Evolutionary conservation across 2,113 vertebrate species (phyloP), one percentile per base, ranked within the genome.

Genomic region (Peromyscus californicus): DNA sequence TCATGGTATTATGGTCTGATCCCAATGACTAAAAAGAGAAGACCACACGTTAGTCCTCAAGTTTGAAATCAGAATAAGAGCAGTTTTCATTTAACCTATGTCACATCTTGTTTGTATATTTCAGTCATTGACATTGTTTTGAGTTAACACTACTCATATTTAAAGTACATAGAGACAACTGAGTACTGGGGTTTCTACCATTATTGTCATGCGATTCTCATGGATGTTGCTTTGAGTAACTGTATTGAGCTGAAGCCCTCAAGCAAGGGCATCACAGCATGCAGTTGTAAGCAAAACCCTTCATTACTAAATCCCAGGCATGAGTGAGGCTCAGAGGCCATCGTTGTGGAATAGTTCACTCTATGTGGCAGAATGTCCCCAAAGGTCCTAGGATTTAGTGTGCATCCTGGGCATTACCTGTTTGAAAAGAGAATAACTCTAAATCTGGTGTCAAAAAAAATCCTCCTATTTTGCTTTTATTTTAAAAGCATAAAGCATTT

Each of bases 401-500:
- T 70, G 48, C 19, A 22, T 33, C 15, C 39, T 8, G 16, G 39
- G 39, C 16, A 29, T 76, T 63, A 92, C 22, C 74, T 76, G 0
- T 85, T 57, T 88, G 22, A 79, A 96, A 57, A 24, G 3, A 92
- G 51, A 83, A 87, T 76, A 89, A 26, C 70, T 79, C 51, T 87
- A 74, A 96, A 69, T 76, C 3, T 31, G 36, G 15, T 82, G 39
- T 4, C 8, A 70, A 36, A 70, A 70, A 80, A 51, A 12, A 59
- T 87, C 16, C 92, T 69, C 29, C 33, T 90, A 5, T 76, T 85
- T 96, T 63, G 51, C 3, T 85, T 76, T 36, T 12, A 17, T 70
- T 57, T 45, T 51, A 54, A 63, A 75, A 76, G 1, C 45, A 13
- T 42, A 45, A 57, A 5, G 2, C 15, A 54, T 51, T 67, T 65